Evolutionary conservation across 2,113 vertebrate species (phyloP).

Genomic region (Lophochroa leadbeateri): DNA sequence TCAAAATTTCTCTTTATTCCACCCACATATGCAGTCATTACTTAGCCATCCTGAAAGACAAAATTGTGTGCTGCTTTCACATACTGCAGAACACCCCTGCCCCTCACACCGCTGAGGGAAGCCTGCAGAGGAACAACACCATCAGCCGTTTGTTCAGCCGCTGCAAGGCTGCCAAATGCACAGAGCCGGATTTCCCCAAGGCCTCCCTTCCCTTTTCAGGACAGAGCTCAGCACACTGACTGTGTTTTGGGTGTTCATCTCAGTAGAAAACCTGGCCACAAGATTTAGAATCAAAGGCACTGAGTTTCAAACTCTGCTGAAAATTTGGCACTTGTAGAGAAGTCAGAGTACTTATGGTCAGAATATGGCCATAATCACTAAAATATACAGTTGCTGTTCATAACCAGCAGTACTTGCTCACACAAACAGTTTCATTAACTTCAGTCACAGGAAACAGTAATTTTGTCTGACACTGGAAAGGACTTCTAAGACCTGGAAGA

Average conservation of each 20-base stretch:
- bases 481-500: not conserved
- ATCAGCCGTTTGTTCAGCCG: not conserved
- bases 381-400: not conserved
- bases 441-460: not conserved
- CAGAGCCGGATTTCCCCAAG: not conserved
- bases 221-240: not conserved
- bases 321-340: not conserved
- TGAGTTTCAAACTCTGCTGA: not conserved
- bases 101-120: not conserved
- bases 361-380: not conserved
- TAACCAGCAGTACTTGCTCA: not conserved
- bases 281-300: conserved; percentile 20
- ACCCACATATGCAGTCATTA: not conserved
- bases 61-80: not conserved
- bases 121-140: not conserved
- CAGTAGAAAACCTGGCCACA: not conserved
- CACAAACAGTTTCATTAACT: not conserved
- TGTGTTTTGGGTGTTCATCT: not conserved
- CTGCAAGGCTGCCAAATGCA: not conserved
- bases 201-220: not conserved
- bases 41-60: not conserved
- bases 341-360: not conserved
- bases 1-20: not conserved
- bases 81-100: not conserved
- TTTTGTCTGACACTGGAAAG: not conserved